phyloP scores from a whole-genome alignment of 2,888 invertebrate species.

The Drosophila buzzatii region DNA sequence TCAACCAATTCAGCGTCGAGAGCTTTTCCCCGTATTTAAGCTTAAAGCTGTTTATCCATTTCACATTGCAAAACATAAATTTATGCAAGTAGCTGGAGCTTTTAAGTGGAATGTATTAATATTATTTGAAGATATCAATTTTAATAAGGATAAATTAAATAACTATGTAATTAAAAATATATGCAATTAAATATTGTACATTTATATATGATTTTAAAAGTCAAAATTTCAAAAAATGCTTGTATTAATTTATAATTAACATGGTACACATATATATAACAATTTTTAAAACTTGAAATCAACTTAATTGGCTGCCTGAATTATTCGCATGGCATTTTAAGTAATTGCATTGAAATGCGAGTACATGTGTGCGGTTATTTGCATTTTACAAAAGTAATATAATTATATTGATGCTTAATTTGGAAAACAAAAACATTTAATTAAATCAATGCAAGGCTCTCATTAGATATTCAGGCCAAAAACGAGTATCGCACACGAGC shows the following conservation, averaged over 20 bases:
- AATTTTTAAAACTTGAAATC: not conserved
- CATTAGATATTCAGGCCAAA: constrained; percentile 44
- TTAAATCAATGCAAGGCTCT: constrained; percentile 51
- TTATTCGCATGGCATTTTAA: not conserved
- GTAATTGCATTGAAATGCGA: constrained; percentile 4
- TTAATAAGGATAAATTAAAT: not conserved
- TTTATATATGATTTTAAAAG: too few relatives aligned
- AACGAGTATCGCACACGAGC: constrained; percentile 34
- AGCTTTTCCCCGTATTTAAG: constrained; percentile 6
- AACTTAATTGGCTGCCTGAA: not conserved
- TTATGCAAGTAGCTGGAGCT: not conserved
- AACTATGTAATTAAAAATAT: not conserved
- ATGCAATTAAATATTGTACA: not conserved
- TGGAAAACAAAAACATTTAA: constrained; percentile 48
- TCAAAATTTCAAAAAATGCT: too few relatives aligned
- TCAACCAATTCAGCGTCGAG: not conserved
- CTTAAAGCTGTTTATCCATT: constrained; percentile 1
- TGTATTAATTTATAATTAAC: too few relatives aligned
- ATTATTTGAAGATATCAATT: not conserved
- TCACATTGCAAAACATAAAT: not conserved
- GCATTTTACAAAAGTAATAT: constrained; percentile 26
- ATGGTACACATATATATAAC: too few relatives aligned
- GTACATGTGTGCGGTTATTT: constrained; percentile 1
- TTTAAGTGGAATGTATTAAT: not conserved
- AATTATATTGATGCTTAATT: constrained; percentile 34